Percentiles rank a stretch among this genome's conserved stretches.
Conservation (phyloP, 2,888 invertebrate genomes). For the Mythimna impura region DNA sequence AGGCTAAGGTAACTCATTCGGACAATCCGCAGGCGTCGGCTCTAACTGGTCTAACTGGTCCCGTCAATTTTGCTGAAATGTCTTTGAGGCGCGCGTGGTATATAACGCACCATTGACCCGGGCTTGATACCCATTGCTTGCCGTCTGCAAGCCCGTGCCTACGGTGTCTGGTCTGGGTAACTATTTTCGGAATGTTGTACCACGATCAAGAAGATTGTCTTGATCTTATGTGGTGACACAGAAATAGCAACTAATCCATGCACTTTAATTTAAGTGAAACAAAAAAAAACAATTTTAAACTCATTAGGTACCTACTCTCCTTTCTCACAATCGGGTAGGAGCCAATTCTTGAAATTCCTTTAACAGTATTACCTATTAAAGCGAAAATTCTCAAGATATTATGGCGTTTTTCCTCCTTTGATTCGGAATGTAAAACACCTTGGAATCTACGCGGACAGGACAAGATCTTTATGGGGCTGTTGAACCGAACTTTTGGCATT, state of each 20-base stretch:
- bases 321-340: no score
- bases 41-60: no score
- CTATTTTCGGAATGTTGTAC: no score
- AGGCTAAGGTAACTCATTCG: no score
- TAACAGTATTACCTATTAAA: conserved; percentile 18
- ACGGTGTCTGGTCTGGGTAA: neutral
- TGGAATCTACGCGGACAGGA: conserved; percentile 23
- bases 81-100: no score
- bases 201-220: neutral
- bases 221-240: conserved; percentile 12
- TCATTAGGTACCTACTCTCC: neutral
- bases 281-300: conserved; percentile 30
- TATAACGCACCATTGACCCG: no score
- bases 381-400: neutral
- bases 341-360: conserved; percentile 10
- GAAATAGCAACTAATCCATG: no score
- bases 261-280: no score
- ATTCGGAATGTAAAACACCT: conserved; percentile 15
- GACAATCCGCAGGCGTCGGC: no score
- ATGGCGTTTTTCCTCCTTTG: conserved; percentile 18
- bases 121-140: no score
- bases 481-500: conserved; percentile 21
- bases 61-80: no score
- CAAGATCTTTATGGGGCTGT: conserved; percentile 17
- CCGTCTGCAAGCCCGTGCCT: no score